A percentile compares a stretch with the other conserved stretches of the same genome.
phyloP scores from a whole-genome alignment of 64 coral and sea anemone species.

The Actinia tenebrosa region DNA sequence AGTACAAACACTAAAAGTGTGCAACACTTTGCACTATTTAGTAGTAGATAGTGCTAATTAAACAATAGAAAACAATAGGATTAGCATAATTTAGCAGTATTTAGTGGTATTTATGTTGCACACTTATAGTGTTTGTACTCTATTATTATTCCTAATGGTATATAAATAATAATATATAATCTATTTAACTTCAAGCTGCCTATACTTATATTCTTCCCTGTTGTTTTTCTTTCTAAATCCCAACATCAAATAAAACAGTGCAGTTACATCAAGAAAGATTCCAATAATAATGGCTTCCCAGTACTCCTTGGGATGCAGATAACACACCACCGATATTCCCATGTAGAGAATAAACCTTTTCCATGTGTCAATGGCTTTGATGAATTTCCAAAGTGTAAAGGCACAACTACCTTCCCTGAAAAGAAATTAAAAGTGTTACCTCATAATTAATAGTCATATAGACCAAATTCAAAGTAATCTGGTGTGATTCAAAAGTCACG shows the following conservation, averaged over 20 bases:
- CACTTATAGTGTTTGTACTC: too few relatives aligned
- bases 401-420: slow-evolving; percentile 63
- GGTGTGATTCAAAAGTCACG: too few relatives aligned
- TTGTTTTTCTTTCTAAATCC: slow-evolving; percentile 75
- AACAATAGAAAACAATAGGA: too few relatives aligned
- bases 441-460: too few relatives aligned
- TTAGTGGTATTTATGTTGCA: too few relatives aligned
- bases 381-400: slow-evolving; percentile 61
- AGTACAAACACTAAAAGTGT: too few relatives aligned
- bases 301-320: slow-evolving; percentile 61
- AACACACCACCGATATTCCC: slow-evolving; percentile 76
- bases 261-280: slow-evolving; percentile 58
- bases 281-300: slow-evolving; percentile 69
- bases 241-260: slow-evolving; percentile 71
- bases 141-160: too few relatives aligned
- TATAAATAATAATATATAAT: background rate
- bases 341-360: slow-evolving; percentile 81
- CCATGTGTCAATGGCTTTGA: slow-evolving; percentile 87
- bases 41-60: too few relatives aligned
- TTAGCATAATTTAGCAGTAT: too few relatives aligned
- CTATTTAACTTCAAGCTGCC: slow-evolving; percentile 80
- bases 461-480: too few relatives aligned
- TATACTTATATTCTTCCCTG: slow-evolving; percentile 75
- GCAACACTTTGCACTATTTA: too few relatives aligned
- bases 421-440: background rate